These are phyloP conservation scores for Embiotoca jacksoni DNA, from an alignment of 2,113 vertebrate genomes.

Conservation along the genomic window DNA sequence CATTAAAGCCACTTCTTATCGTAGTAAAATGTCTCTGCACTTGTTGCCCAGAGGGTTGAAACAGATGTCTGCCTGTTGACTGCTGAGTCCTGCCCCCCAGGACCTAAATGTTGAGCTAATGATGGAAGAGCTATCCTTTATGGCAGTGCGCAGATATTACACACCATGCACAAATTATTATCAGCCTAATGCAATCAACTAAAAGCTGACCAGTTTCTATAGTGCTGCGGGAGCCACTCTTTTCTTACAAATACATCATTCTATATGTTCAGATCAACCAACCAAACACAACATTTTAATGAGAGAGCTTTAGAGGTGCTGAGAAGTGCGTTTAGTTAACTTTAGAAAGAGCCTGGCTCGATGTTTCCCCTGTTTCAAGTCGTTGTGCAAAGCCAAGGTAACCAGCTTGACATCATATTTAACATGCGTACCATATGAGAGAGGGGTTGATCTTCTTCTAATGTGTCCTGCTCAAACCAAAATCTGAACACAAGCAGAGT, in stretches of 20 bases:
- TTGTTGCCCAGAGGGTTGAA: conserved; percentile 1
- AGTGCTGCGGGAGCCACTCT: not conserved
- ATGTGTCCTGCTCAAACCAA: not conserved
- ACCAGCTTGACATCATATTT: not conserved
- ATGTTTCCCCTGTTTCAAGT: not conserved
- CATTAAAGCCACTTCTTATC: not conserved
- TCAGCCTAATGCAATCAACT: not conserved
- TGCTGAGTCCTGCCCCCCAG: not conserved
- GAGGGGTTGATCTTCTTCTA: too few relatives aligned
- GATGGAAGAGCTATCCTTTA: conserved; percentile 1
- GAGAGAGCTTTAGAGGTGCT: not conserved
- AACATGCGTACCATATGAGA: not conserved
- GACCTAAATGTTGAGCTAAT: not conserved
- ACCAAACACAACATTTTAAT: not conserved
- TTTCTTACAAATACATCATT: not conserved
- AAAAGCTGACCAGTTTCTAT: not conserved
- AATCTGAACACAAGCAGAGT: not conserved
- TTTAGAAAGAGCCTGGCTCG: not conserved
- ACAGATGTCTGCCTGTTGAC: conserved; percentile 22
- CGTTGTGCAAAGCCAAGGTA: too few relatives aligned
- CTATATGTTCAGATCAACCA: not conserved
- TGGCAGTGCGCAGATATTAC: conserved; percentile 26
- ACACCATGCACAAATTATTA: conserved; percentile 11
- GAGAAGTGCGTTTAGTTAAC: not conserved
- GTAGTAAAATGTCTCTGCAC: not conserved